Conservation (phyloP, 64 coral and sea anemone genomes). For the Actinia tenebrosa region DNA sequence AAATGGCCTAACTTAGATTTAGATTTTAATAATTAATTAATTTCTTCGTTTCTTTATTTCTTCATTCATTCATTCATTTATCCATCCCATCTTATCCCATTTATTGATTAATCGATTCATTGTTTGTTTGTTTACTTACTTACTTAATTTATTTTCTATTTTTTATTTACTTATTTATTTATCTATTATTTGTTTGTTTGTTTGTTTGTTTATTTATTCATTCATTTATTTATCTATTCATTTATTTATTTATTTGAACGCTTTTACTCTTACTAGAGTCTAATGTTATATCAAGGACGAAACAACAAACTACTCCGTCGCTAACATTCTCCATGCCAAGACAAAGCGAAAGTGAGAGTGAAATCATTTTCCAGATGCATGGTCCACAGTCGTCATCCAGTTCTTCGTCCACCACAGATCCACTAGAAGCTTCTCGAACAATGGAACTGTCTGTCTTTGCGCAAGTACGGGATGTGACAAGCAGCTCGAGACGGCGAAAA, state of each 20-base stretch:
- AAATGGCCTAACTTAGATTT: too few relatives aligned
- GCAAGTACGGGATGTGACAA: slow-evolving; percentile 9
- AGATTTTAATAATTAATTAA: too few relatives aligned
- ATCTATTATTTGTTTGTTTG: too few relatives aligned
- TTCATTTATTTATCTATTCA: neutral
- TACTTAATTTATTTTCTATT: too few relatives aligned
- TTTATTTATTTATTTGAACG: neutral
- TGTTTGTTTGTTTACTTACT: too few relatives aligned
- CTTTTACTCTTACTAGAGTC: neutral
- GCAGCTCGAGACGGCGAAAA: slow-evolving; percentile 1
- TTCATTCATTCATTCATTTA: too few relatives aligned
- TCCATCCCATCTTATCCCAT: too few relatives aligned
- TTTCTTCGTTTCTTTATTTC: too few relatives aligned
- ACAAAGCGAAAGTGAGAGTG: neutral
- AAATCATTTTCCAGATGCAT: neutral
- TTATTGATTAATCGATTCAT: too few relatives aligned
- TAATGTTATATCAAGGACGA: neutral
- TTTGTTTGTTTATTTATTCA: too few relatives aligned
- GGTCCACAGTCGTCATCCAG: neutral
- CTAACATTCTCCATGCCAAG: slow-evolving; percentile 45
- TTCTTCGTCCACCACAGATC: neutral
- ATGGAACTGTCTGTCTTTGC: slow-evolving; percentile 3
- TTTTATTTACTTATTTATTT: too few relatives aligned
- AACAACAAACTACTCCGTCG: slow-evolving; percentile 17
- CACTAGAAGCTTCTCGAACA: neutral